These are phyloP conservation scores for Anadara kagoshimensis DNA, from an alignment of 1,140 invertebrate species.

Conservation along the genomic window DNA sequence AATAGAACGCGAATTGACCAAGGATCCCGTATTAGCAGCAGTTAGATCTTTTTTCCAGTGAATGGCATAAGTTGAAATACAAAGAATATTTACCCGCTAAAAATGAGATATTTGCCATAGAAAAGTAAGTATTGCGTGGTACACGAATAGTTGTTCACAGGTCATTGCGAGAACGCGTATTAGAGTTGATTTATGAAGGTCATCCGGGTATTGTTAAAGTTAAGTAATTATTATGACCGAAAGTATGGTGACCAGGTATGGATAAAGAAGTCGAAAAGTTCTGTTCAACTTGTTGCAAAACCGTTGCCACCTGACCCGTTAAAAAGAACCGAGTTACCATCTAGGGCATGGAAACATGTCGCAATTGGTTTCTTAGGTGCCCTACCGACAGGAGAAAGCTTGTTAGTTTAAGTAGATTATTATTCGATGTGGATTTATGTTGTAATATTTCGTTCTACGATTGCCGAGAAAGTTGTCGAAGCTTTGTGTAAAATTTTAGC, in stretches of 20 bases:
- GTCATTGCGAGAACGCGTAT: constrained; percentile 4
- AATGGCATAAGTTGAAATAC: constrained; percentile 6
- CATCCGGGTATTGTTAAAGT: constrained; percentile 6
- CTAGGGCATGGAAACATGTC: constrained; percentile 38
- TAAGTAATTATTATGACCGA: constrained; percentile 2
- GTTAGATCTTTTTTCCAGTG: not conserved
- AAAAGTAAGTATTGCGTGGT: constrained; percentile 30
- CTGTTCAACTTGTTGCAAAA: constrained; percentile 8
- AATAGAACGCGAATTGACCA: constrained; percentile 14
- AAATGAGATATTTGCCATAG: constrained; percentile 16
- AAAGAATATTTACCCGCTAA: constrained; percentile 19
- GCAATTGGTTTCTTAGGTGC: constrained; percentile 36
- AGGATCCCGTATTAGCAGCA: constrained; percentile 6
- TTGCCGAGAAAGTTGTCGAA: constrained; percentile 19
- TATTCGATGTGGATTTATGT: constrained; percentile 41
- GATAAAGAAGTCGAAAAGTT: constrained; percentile 10
- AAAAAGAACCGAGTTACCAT: constrained; percentile 21
- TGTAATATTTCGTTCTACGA: constrained; percentile 18
- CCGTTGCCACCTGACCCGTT: constrained; percentile 34
- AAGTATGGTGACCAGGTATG: constrained; percentile 5
- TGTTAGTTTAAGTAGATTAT: constrained; percentile 47
- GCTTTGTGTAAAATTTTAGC: not conserved
- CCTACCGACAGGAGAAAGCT: constrained; percentile 30
- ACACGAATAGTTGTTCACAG: constrained; percentile 34
- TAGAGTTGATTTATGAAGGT: constrained; percentile 14